Conservation (phyloP, 2,113 vertebrate genomes). For the Cettia cetti region DNA sequence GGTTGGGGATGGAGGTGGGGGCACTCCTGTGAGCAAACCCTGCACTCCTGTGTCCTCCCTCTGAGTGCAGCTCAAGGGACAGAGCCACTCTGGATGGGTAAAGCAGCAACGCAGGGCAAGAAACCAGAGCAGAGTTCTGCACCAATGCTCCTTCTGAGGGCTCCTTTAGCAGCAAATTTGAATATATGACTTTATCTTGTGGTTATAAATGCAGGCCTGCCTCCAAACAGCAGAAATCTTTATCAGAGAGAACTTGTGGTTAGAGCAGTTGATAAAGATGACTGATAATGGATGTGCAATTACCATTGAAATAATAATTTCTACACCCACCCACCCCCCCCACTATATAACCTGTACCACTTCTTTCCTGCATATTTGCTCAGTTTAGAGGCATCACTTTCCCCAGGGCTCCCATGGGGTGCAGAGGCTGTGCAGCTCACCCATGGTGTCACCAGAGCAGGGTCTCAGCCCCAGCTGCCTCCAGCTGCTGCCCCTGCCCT, state of each 20-base stretch:
- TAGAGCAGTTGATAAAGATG: not conserved
- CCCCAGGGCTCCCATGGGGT: rapidly evolving
- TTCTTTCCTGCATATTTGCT: rapidly evolving
- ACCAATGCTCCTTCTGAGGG: not conserved
- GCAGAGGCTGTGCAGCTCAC: not conserved
- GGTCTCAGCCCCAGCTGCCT: not conserved
- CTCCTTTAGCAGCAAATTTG: not conserved
- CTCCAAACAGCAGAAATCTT: not conserved
- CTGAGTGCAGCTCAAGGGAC: not conserved
- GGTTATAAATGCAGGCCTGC: not conserved
- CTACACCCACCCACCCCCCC: not conserved
- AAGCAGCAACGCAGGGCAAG: not conserved
- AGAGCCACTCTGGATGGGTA: not conserved
- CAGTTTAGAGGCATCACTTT: not conserved
- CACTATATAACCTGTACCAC: rapidly evolving
- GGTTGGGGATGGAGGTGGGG: not conserved
- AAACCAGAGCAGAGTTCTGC: not conserved
- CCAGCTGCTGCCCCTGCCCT: not conserved
- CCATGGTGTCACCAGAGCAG: not conserved
- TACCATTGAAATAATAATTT: not conserved
- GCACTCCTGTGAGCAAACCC: not conserved
- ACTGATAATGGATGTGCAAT: not conserved
- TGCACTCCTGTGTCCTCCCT: not conserved
- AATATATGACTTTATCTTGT: not conserved
- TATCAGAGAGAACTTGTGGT: not conserved